Evolutionary conservation across 2,113 vertebrate species (phyloP).

Genomic region (Thermophis baileyi): DNA sequence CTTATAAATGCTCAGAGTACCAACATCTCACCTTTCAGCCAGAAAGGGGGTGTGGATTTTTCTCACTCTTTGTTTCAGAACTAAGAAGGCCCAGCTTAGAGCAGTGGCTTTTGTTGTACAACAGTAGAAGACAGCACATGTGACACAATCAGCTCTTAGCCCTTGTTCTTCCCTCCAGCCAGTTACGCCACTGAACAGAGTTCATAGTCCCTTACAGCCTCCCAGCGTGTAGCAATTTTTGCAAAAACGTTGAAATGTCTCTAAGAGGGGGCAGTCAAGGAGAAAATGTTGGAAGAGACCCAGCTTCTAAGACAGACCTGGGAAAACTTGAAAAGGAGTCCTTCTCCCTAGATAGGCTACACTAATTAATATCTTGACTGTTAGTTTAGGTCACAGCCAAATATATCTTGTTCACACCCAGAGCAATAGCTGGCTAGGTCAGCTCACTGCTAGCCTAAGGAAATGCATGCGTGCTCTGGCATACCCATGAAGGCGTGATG

Average conservation of each 20-base stretch:
- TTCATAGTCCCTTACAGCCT: not conserved
- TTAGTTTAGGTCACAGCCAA: not conserved
- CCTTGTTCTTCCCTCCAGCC: not conserved
- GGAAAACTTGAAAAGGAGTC: not conserved
- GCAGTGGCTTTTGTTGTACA: not conserved
- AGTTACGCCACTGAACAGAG: not conserved
- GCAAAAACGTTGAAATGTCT: not conserved
- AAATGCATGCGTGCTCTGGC: not conserved
- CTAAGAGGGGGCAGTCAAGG: not conserved
- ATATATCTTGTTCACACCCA: not conserved
- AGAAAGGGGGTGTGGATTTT: not conserved
- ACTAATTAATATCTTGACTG: not conserved
- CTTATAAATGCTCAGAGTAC: not conserved
- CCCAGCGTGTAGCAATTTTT: not conserved
- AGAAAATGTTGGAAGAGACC: not conserved
- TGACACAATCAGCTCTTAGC: not conserved
- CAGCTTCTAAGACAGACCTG: not conserved
- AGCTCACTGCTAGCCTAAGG: not conserved
- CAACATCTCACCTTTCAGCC: not conserved
- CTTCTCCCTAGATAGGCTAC: not conserved
- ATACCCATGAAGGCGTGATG: not conserved
- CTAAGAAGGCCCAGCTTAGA: not conserved
- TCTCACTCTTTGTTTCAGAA: not conserved
- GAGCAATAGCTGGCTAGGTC: not conserved
- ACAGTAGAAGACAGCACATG: not conserved